Base-by-base conservation (phyloP, 2,888 invertebrate genomes). In the Tromatobia lineatoria region DNA sequence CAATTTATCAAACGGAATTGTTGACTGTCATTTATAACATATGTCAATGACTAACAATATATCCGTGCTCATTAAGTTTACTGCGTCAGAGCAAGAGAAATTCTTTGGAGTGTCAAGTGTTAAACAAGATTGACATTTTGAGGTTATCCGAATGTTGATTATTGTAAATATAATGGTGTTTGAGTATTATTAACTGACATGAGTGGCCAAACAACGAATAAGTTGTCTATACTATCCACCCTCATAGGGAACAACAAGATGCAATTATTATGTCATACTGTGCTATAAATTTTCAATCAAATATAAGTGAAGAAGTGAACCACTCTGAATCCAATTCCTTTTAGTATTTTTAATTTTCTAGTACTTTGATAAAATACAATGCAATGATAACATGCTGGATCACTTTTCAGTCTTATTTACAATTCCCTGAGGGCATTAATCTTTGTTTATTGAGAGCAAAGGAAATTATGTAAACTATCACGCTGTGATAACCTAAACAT, bases 101-200 rank as follows among this genome's bases (percentile, higher is more conserved):
- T 6, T n/a, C 15, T 50, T n/a, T 45, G 11, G 15, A n/a, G 7
- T 10, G 38, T 0, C 38, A 38, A 38, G 38, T 10, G 0, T 50
- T 4, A 25, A 23, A 2, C 11, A 57, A 57, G 25, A 13, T 29
- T 25, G 15, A 34, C 29, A 59, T 38, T 64, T 64, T 38, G 42
- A 64, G 64, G 64, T 64, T 64, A 38, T 8, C 11, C 20, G 38
- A 20, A 38, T 42, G 64, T 38, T 64, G 3, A 38, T 64, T 20
- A 38, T 20, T 20, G 34, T 20, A 38, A 64, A 38, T 38, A 64
- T 38, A 18, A 34, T 1, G n/a, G n/a, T 10, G 18, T 38, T 47
- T n/a, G 11, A n/a, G 15, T 13, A 64, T 15, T 10, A 64, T 38
- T 4, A 18, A 64, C 18, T 18, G 38, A 38, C 34, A 3, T 3